Conservation (phyloP, 2,797 vertebrate species). For the Saxicola maurus region DNA sequence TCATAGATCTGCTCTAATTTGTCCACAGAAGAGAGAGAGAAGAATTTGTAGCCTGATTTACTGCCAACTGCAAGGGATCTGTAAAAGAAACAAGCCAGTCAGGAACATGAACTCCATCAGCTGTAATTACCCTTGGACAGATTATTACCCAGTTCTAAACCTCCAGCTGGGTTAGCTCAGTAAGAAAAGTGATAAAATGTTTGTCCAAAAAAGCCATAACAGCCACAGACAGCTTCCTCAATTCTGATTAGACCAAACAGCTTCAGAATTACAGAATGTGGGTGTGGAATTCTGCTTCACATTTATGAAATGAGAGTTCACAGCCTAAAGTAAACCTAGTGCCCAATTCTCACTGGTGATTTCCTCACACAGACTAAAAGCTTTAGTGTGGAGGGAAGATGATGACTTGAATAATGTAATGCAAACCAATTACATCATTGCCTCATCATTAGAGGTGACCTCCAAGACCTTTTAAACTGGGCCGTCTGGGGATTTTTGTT, state of each 20-base stretch:
- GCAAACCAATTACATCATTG: constrained; percentile 38
- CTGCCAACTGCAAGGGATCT: constrained; percentile 97
- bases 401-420: constrained; percentile 6
- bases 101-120: constrained; percentile 15
- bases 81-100: constrained; percentile 57
- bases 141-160: neutral
- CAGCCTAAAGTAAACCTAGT: neutral
- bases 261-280: neutral
- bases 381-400: neutral
- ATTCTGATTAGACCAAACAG: neutral
- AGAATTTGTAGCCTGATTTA: constrained; percentile 98
- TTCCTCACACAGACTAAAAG: neutral
- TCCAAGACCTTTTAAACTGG: neutral
- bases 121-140: neutral
- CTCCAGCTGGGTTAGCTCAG: neutral
- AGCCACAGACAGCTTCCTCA: neutral
- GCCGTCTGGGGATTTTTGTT: neutral
- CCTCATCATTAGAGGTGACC: constrained; percentile 16
- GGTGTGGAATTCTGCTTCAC: neutral
- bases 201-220: neutral
- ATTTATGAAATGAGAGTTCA: neutral
- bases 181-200: neutral
- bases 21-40: constrained; percentile 97
- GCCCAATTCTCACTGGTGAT: neutral
- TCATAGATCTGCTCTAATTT: constrained; percentile 99